Evolutionary conservation across 2,888 invertebrate genomes (phyloP).

Genomic region (Adelphocoris suturalis): DNA sequence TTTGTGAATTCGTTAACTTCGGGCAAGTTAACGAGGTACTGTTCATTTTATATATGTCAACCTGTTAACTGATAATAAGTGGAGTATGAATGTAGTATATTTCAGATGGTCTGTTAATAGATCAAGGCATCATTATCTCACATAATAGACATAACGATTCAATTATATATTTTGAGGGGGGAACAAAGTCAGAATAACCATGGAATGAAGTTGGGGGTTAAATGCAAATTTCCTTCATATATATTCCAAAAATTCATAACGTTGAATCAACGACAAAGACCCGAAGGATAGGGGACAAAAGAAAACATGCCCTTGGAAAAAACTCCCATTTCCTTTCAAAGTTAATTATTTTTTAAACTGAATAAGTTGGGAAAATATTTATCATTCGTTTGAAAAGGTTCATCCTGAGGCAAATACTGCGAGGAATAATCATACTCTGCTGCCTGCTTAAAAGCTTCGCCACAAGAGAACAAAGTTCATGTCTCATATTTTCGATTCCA

Average conservation of each 20-base stretch:
- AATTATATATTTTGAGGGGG: background rate
- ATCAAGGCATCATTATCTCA: background rate
- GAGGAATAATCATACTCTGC: too few species aligned
- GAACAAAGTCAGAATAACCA: background rate
- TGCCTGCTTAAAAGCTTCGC: too few species aligned
- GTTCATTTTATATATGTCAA: too few species aligned
- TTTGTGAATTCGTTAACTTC: too few species aligned
- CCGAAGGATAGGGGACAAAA: background rate
- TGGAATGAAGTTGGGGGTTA: background rate
- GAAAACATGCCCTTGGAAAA: background rate
- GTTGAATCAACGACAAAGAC: background rate
- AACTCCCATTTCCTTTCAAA: background rate
- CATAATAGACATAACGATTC: background rate
- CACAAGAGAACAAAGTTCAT: too few species aligned
- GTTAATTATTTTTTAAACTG: background rate
- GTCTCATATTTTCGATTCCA: too few species aligned
- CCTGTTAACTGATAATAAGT: background rate
- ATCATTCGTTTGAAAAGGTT: too few species aligned
- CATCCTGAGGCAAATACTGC: too few species aligned
- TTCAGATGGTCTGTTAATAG: background rate
- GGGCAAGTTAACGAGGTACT: too few species aligned
- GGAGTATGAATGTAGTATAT: background rate
- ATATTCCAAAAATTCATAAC: background rate
- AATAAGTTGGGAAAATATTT: too few species aligned
- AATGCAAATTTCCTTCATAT: slow-evolving; percentile 2